Percentiles rank a stretch among this genome's conserved stretches.
phyloP scores from a whole-genome alignment of 2,888 invertebrate genomes.

The Epsilonema sp. region DNA sequence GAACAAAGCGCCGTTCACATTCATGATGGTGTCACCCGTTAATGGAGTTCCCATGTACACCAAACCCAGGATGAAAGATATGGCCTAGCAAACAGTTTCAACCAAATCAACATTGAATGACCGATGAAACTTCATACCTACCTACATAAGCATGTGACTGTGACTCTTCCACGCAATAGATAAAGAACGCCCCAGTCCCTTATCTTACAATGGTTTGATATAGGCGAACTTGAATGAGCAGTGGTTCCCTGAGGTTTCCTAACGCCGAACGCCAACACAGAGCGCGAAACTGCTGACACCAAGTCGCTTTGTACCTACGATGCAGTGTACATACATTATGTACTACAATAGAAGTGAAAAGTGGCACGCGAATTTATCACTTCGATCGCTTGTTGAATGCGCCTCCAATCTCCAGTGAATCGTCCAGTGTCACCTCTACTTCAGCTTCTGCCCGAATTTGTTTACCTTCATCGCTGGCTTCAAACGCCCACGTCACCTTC shows the following conservation, averaged over 20 bases:
- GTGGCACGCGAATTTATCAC: too few relatives aligned
- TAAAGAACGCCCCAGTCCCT: too few relatives aligned
- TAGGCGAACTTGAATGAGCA: slow-evolving; percentile 65
- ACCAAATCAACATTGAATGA: too few relatives aligned
- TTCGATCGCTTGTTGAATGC: too few relatives aligned
- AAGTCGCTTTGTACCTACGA: slow-evolving; percentile 55
- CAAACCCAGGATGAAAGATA: slow-evolving; percentile 61
- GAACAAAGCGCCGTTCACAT: slow-evolving; percentile 75
- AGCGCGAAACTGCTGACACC: slow-evolving; percentile 67
- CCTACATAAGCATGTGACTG: background rate
- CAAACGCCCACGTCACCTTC: too few relatives aligned
- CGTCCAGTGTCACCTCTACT: too few relatives aligned
- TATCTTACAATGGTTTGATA: slow-evolving; percentile 63
- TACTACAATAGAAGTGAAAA: too few relatives aligned
- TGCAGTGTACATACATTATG: background rate
- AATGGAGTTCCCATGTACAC: slow-evolving; percentile 61
- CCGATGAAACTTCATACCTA: too few relatives aligned
- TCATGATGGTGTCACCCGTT: slow-evolving; percentile 73
- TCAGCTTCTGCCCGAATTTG: too few relatives aligned
- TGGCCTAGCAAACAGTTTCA: too few relatives aligned
- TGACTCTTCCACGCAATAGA: background rate
- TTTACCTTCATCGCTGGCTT: too few relatives aligned
- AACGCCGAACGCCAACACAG: slow-evolving; percentile 77
- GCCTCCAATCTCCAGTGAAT: too few relatives aligned
- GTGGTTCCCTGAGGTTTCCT: slow-evolving; percentile 66